Base-by-base conservation (phyloP, 2,888 invertebrate genomes). In the Acheta domesticus region DNA sequence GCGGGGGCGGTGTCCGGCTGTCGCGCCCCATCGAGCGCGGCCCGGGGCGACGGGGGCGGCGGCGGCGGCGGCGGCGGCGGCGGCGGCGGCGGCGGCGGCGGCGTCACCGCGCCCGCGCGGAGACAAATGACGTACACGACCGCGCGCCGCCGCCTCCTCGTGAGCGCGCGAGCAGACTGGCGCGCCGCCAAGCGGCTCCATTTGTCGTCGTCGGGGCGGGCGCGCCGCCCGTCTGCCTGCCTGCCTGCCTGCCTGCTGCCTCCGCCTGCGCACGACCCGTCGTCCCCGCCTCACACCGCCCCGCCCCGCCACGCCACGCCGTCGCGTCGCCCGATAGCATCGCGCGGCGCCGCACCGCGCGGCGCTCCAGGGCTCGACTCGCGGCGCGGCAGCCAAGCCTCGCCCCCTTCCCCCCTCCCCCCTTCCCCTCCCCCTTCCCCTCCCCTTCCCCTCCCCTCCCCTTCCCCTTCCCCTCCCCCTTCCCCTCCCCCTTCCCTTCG, bases 131-230 rank as follows among this genome's bases (percentile, higher is more conserved):
- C 62, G n/a, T 19, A 62, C 62, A 62, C 62, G 62, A 62, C 62
- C 62, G 62, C 62, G 62, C 62, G 62, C 62, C 62, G 62, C 62
- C 62, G 62, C 62, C 62, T 62, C 62, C 62, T 62, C 62, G 62
- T 62, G 16, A 62, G n/a, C 62, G 62, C 62, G 62, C 62, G 62
- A 14, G 62, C 14, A 62, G 62, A n/a, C n/a, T 62, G 62, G 62
- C 62, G 62, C 62, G 14, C n/a, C 62, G 62, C 62, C 62, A 62
- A n/a, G 62, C 62, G 62, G 62, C n/a, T 62, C 62, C 62, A 62
- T 62, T 62, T 62, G 62, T 62, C 62, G 62, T n/a, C 62, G 62
- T 19, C 62, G 62, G 75, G 20, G 21, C 49, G 50, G 77, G n/a
- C 77, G 49, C 19, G 20, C 21, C 49, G 21, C 36, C 14, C 1